A percentile compares a stretch with the other conserved stretches of the same genome.
Evolutionary conservation across 2,113 vertebrate genomes (phyloP).

Genomic region (Sylvilagus bachmani): DNA sequence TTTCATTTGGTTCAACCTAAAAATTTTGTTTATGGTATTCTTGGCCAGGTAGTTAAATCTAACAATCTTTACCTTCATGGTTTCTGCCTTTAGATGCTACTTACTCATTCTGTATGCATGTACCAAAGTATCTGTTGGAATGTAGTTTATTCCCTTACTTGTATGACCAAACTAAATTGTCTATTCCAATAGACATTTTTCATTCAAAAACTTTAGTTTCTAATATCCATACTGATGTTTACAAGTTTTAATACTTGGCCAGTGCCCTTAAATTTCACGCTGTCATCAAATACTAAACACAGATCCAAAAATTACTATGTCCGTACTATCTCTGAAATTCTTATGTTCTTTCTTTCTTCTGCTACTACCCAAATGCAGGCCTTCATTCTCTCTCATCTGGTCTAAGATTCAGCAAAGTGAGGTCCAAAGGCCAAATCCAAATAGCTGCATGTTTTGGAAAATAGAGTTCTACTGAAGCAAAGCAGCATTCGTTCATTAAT

Average conservation of each 20-base stretch:
- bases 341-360: background rate
- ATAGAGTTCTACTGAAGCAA: background rate
- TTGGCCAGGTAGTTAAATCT: background rate
- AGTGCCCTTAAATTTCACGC: background rate
- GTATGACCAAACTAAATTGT: background rate
- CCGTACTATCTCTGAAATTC: background rate
- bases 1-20: background rate
- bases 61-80: background rate
- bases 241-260: background rate
- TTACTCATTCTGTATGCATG: background rate
- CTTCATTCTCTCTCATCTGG: background rate
- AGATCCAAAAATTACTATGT: background rate
- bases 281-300: background rate
- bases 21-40: background rate
- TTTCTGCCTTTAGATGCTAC: background rate
- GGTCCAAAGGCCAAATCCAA: background rate
- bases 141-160: background rate
- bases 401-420: background rate
- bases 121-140: background rate
- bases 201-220: background rate
- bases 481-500: background rate
- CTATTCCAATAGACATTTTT: background rate
- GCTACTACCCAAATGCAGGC: background rate
- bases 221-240: background rate
- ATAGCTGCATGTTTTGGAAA: background rate